A percentile compares a stretch with the other conserved stretches of the same genome.
phyloP scores from a whole-genome alignment of 2,888 invertebrate genomes.

The Phyllotreta striolata region DNA sequence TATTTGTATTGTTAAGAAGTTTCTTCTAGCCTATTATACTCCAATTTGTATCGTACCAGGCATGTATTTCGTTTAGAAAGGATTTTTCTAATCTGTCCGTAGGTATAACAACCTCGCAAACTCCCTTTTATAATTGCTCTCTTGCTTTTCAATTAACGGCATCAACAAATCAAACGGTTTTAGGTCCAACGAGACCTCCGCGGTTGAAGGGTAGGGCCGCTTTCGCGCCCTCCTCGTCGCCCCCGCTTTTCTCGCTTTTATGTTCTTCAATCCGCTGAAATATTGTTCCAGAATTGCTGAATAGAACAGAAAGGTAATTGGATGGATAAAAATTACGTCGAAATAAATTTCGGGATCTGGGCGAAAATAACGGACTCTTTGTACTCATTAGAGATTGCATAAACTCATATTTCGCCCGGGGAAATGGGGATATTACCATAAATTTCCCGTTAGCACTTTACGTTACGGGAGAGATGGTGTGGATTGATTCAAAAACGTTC shows the following conservation, averaged over 20 bases:
- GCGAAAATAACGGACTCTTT: slow-evolving; percentile 37
- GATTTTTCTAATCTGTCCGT: no score
- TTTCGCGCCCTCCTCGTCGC: slow-evolving; percentile 8
- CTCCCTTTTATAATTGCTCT: slow-evolving; percentile 60
- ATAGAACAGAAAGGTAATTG: slow-evolving; percentile 61
- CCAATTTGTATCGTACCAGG: no score
- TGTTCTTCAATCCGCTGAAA: slow-evolving; percentile 62
- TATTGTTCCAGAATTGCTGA: slow-evolving; percentile 62
- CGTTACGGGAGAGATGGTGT: slow-evolving; percentile 22
- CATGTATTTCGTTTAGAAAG: no score
- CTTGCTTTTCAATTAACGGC: slow-evolving; percentile 64
- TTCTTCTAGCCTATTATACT: no score
- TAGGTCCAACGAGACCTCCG: slow-evolving; percentile 52
- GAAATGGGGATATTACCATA: slow-evolving; percentile 32
- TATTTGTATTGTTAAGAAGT: no score
- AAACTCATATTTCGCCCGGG: slow-evolving; percentile 28
- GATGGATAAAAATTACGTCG: slow-evolving; percentile 59
- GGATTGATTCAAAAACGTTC: no score
- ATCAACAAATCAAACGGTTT: slow-evolving; percentile 65
- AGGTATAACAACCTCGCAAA: no score
- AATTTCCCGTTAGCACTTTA: slow-evolving; percentile 26
- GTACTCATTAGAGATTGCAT: slow-evolving; percentile 35
- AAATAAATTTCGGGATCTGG: slow-evolving; percentile 41
- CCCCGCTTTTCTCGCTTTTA: slow-evolving; percentile 51
- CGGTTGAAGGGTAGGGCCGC: slow-evolving; percentile 43